Evolutionary conservation across 2,888 invertebrate species (phyloP), one percentile per base, ranked within the genome.

Genomic region (Diarsia mendica): DNA sequence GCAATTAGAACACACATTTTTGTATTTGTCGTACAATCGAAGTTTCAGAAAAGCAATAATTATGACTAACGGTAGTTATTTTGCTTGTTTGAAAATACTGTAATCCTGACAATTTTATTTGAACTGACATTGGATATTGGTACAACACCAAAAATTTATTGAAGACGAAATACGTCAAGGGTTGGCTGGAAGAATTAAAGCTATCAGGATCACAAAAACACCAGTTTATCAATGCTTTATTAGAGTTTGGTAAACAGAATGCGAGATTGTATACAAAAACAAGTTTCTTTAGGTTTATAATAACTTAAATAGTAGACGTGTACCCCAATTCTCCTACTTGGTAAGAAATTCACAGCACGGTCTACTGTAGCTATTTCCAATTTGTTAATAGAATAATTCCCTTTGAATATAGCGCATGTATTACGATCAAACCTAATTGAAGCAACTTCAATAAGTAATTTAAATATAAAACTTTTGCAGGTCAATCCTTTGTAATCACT

Each of bases 401-500:
- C 80, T 65, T 79, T 79, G 11, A 60, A 79, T 65, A 79, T 53
- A 18, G 44, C 23, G 39, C 79, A 80, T 9, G 80, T 68, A 0
- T 53, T 48, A 48, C 6, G 67, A 15, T 79, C 48, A 48, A 44
- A 80, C 39, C 48, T 75, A n/a, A 79, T 20, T 44, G 67, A 53
- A 28, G 79, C 79, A 23, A 80, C n/a, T 11, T 39, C 46, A 39
- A 33, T 51, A 13, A 79, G 4, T 23, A 15, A 4, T 65, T 79
- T 75, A 13, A 67, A 60, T 23, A 79, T 51, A 23, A 68, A 68
- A 75, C 64, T 75, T 20, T 65, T 80, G 6, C 80, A 79, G 3
- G 67, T 46, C 9, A 80, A 28, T 15, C 75, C 80, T 75, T 80
- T 79, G 20, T 46, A 77, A 18, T 82, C 77, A 23, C 76, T 69